These are phyloP conservation scores for Centropus unirufus DNA, from an alignment of 2,113 vertebrate genomes.

Conservation along the genomic window DNA sequence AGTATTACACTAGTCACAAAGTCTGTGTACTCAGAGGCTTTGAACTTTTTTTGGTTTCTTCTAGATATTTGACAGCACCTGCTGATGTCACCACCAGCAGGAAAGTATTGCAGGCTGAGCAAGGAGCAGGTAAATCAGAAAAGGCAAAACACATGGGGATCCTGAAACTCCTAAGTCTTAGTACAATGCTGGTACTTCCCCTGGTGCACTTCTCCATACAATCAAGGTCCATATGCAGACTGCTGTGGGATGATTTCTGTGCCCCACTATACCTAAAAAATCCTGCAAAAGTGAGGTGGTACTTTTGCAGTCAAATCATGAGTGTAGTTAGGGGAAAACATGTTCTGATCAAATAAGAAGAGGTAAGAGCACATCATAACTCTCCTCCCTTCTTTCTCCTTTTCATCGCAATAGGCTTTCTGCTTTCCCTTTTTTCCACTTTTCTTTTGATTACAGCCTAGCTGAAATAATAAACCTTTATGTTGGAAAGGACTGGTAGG, in stretches of 20 bases:
- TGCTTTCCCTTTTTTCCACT: not conserved
- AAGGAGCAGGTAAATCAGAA: constrained; percentile 10
- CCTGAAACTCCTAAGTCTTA: not conserved
- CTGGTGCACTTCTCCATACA: not conserved
- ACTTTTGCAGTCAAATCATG: not conserved
- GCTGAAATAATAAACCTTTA: not conserved
- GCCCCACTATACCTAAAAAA: not conserved
- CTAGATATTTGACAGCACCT: not conserved
- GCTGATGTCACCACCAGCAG: not conserved
- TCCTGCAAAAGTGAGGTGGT: not conserved
- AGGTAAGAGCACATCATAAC: not conserved
- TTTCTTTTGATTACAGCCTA: not conserved
- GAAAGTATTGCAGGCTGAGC: not conserved
- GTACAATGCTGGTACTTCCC: not conserved
- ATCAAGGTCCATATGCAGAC: not conserved
- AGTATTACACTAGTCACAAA: not conserved
- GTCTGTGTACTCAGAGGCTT: not conserved
- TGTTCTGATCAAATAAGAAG: not conserved
- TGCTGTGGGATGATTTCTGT: not conserved
- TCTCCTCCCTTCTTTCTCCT: not conserved
- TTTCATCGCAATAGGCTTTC: not conserved
- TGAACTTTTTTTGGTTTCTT: not conserved
- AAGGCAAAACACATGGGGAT: not conserved
- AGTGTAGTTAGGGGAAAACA: not conserved
- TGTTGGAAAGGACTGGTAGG: not conserved